Percentiles rank a stretch among this genome's conserved stretches.
Evolutionary conservation across 2,888 invertebrate genomes (phyloP).

Genomic region (Drosophila barbarae): DNA sequence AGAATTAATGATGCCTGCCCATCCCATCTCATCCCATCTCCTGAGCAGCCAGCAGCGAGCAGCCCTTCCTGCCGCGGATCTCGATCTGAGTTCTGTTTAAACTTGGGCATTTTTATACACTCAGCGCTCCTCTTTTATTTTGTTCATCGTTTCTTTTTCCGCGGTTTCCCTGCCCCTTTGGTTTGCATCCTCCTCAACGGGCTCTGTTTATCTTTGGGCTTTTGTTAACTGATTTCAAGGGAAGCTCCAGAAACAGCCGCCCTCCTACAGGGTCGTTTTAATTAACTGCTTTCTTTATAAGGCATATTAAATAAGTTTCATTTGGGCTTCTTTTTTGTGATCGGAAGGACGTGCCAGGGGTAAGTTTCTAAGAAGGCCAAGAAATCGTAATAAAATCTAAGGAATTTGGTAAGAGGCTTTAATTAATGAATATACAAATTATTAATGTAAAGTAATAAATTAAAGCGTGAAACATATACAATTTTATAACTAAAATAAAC

Average conservation of each 20-base stretch:
- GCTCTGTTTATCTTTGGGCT: conserved; percentile 33
- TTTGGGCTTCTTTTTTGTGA: conserved; percentile 15
- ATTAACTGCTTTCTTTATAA: conserved; percentile 57
- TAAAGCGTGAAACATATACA: not conserved
- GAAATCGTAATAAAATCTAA: conserved; percentile 1
- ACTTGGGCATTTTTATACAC: conserved; percentile 47
- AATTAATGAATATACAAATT: not conserved
- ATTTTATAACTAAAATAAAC: too few relatives aligned
- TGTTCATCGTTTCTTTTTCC: conserved; percentile 8
- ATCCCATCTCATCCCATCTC: conserved; percentile 9
- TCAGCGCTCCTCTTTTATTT: conserved; percentile 4
- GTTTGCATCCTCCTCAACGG: conserved; percentile 22
- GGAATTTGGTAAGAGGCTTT: conserved; percentile 6
- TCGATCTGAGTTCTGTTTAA: conserved; percentile 62
- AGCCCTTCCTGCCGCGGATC: conserved; percentile 22
- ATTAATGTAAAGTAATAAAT: too few relatives aligned
- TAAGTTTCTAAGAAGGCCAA: conserved; percentile 19
- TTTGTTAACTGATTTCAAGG: conserved; percentile 66
- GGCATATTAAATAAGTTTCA: conserved; percentile 40
- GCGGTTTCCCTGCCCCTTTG: conserved; percentile 15
- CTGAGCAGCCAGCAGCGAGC: not conserved
- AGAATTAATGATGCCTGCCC: conserved; percentile 69
- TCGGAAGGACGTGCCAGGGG: conserved; percentile 6
- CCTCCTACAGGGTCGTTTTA: conserved; percentile 48
- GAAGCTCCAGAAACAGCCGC: conserved; percentile 30